Evolutionary conservation across 2,888 invertebrate species (phyloP), one percentile per base, ranked within the genome.

Genomic region (Meteorus cinctellus): DNA sequence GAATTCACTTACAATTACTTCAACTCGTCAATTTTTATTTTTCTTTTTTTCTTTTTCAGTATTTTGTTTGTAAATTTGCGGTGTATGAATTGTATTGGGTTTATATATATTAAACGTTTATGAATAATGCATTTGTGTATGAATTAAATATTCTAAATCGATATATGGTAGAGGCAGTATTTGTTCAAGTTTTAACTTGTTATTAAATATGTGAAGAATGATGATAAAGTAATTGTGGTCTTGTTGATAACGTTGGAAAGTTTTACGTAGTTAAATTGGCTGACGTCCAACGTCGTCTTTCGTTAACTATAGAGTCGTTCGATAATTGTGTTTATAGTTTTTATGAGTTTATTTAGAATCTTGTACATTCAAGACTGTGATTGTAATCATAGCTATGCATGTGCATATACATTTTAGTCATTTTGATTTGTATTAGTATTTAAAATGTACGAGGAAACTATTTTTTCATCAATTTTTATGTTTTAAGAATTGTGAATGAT

Each of bases 181-280:
- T 48, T 48, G n/a, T 48, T n/a, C 16, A 48, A 63, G 34, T 31
- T 31, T 63, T 29, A 63, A 63, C 34, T 60, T 63, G 16, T 34
- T 31, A 34, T 63, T 55, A 19, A 8, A 19, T 55, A n/a, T 55
- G n/a, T 6, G 36, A 2, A 31, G 12, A 19, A 65, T 41, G 6
- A 65, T 65, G 41, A 65, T 65, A 19, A 41, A 65, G 65, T 41
- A 65, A 63, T 65, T 34, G 41, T 12, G 36, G 34, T 36, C 41
- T 65, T 65, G 41, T 65, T 65, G n/a, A 19, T 48, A n/a, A 8
- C 31, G 34, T 36, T 65, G 65, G 8, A 65, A 24, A 65, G 36
- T 36, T 34, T 36, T 41, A 36, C 16, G 2, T 16, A 31, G 31
- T 62, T 10, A 14, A 62, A 62, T 62, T 34, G n/a, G 29, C 27